Evolutionary conservation across 2,113 vertebrate genomes (phyloP).

Genomic region (Chrysemys picta): DNA sequence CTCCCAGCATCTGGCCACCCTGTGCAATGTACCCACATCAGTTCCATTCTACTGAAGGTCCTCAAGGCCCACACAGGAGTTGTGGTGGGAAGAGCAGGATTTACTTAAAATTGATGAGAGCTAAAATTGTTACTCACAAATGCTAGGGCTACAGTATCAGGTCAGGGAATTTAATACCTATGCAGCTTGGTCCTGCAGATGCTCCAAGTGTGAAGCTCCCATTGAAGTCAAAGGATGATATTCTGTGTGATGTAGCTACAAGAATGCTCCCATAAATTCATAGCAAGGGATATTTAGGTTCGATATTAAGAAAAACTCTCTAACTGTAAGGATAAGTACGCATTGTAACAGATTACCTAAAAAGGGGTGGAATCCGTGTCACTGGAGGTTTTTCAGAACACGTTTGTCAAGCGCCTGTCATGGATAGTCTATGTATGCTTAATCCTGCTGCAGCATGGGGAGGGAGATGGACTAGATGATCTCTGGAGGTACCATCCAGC

Average conservation of each 20-base stretch:
- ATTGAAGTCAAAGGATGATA: neutral
- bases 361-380: too few species aligned
- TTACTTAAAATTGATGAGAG: conserved; percentile 12
- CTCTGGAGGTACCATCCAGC: too few species aligned
- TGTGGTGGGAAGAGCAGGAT: neutral
- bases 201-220: conserved; percentile 13
- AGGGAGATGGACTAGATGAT: too few species aligned
- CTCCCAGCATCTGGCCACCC: neutral
- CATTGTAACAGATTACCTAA: too few species aligned
- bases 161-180: neutral
- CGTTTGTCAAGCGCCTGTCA: too few species aligned
- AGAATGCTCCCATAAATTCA: neutral
- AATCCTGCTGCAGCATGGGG: too few species aligned
- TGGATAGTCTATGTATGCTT: too few species aligned
- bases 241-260: neutral
- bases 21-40: neutral
- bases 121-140: conserved; percentile 24
- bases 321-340: too few species aligned
- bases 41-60: neutral
- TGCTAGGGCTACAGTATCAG: neutral
- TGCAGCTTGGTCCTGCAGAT: neutral
- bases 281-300: too few species aligned
- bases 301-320: too few species aligned
- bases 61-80: neutral
- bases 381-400: too few species aligned